Conservation (phyloP, 2,113 vertebrate genomes). For the Malurus alboscapulatus region DNA sequence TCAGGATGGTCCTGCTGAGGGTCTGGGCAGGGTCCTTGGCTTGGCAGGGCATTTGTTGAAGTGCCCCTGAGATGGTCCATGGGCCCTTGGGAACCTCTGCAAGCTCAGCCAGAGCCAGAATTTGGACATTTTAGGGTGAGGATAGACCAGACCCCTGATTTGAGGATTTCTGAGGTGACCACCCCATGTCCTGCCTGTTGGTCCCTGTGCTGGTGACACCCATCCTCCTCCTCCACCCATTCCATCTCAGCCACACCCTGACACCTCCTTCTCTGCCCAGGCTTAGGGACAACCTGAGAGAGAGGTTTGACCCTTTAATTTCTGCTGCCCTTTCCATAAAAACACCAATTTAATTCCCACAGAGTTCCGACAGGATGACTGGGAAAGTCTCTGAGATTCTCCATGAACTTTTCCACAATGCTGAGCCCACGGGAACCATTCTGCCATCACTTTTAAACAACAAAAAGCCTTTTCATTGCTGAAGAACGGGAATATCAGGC, state of each 20-base stretch:
- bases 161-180: not conserved
- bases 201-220: not conserved
- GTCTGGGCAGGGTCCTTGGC: not conserved
- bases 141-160: not conserved
- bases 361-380: not conserved
- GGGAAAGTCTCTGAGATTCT: not conserved
- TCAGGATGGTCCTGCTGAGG: not conserved
- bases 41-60: not conserved
- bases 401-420: fast-evolving
- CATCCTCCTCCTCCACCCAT: not conserved
- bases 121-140: not conserved
- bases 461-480: not conserved
- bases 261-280: not conserved
- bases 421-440: not conserved
- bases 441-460: not conserved
- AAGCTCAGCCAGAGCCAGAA: not conserved
- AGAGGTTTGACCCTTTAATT: not conserved
- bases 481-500: not conserved
- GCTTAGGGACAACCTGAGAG: not conserved
- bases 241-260: not conserved
- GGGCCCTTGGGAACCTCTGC: not conserved
- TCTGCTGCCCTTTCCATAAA: not conserved
- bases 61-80: not conserved
- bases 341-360: not conserved
- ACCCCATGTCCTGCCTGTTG: fast-evolving